phyloP scores from a whole-genome alignment of 1,140 invertebrate genomes.

The Trissolcus basalis region DNA sequence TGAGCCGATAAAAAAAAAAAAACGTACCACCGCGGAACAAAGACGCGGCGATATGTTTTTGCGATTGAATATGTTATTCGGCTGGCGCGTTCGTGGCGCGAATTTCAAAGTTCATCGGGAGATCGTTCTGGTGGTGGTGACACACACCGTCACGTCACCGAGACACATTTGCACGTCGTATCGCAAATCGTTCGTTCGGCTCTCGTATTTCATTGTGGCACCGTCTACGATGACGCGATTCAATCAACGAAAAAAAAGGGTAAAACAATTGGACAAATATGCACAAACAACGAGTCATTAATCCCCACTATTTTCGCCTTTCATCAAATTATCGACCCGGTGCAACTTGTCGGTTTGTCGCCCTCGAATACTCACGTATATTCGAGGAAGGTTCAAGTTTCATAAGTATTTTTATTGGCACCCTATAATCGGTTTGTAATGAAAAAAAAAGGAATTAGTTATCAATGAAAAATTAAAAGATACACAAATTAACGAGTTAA shows the following conservation, averaged over 20 bases:
- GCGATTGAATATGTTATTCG: constrained; percentile 6
- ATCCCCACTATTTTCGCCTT: constrained; percentile 45
- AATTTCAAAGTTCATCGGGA: constrained; percentile 51
- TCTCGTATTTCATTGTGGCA: constrained; percentile 45
- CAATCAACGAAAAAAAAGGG: constrained; percentile 16
- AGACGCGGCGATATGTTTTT: constrained; percentile 10
- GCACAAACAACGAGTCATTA: constrained; percentile 19
- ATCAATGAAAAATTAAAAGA: constrained; percentile 19
- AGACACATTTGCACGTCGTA: constrained; percentile 35
- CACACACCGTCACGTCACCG: constrained; percentile 2
- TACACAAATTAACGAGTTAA: constrained; percentile 12
- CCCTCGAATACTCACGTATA: background rate
- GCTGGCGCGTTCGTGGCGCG: constrained; percentile 41
- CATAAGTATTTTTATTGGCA: background rate
- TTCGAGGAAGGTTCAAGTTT: background rate
- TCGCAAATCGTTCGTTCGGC: constrained; percentile 42
- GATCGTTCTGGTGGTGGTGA: constrained; percentile 19
- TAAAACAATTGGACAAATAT: constrained; percentile 15
- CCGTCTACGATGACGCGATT: constrained; percentile 37
- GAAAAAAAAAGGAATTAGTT: background rate
- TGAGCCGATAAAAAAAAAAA: constrained; percentile 6
- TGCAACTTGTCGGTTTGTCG: constrained; percentile 29
- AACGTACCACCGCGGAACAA: constrained; percentile 11
- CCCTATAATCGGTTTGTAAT: too few relatives aligned
- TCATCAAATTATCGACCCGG: constrained; percentile 61